Percentiles rank a stretch among this genome's conserved stretches.
Evolutionary conservation across 2,888 invertebrate species (phyloP).

Genomic region (Drosophila maculinotata): DNA sequence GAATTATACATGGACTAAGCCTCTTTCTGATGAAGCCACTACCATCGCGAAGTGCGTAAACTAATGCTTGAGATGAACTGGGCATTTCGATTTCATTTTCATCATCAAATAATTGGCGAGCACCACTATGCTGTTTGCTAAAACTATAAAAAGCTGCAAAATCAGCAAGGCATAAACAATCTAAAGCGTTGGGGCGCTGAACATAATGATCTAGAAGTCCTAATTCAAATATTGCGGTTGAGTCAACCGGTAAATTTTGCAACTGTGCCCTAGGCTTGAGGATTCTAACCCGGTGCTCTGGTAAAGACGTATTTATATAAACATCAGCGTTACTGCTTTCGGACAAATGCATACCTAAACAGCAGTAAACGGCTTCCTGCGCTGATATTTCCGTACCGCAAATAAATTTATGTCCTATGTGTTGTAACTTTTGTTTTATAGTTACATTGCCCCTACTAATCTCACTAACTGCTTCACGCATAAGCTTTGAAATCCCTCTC

Average conservation of each 20-base stretch:
- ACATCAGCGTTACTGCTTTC: not conserved
- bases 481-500: not conserved
- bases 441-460: not conserved
- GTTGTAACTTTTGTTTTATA: not conserved
- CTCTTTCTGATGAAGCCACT: not conserved
- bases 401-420: not conserved
- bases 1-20: not conserved
- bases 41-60: not conserved
- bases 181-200: no score
- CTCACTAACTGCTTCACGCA: not conserved
- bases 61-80: not conserved
- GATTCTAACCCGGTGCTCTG: not conserved
- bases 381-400: no score
- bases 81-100: not conserved
- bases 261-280: no score
- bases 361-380: not conserved
- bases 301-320: not conserved
- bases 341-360: not conserved
- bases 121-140: not conserved
- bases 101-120: not conserved
- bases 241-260: no score
- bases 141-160: not conserved
- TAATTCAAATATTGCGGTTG: no score
- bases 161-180: not conserved
- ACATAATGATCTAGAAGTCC: no score